A percentile compares a stretch with the other conserved stretches of the same genome.
phyloP scores from a whole-genome alignment of 2,888 invertebrate species.

The Protophormia terraenovae region DNA sequence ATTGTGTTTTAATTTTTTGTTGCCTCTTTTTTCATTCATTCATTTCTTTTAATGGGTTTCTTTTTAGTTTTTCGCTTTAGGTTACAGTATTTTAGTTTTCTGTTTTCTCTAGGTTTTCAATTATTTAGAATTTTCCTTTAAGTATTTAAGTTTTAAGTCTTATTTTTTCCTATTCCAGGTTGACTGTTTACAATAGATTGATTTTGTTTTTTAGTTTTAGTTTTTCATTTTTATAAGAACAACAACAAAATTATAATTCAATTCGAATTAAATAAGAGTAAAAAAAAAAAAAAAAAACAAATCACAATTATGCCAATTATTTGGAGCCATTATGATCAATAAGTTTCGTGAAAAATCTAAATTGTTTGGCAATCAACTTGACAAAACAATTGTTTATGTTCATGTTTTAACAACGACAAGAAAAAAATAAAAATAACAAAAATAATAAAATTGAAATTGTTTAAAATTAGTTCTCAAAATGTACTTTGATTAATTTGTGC shows the following conservation, averaged over 20 bases:
- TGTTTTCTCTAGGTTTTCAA: constrained; percentile 62
- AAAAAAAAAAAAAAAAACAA: constrained; percentile 53
- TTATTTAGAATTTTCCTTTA: background rate
- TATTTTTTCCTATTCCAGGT: constrained; percentile 69
- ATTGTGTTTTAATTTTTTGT: constrained; percentile 42
- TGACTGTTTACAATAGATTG: constrained; percentile 76
- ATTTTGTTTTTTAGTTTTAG: constrained; percentile 60
- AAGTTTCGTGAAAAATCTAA: constrained; percentile 82
- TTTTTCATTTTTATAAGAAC: constrained; percentile 65
- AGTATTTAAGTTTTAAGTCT: constrained; percentile 69
- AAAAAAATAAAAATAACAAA: background rate
- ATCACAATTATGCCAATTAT: constrained; percentile 79
- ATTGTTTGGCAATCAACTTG: constrained; percentile 81
- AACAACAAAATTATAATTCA: constrained; percentile 69
- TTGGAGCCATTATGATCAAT: constrained; percentile 82
- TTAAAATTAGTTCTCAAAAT: background rate
- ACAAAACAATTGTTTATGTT: constrained; percentile 80
- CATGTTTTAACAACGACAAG: constrained; percentile 38
- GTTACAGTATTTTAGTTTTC: constrained; percentile 32
- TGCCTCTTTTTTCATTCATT: constrained; percentile 57
- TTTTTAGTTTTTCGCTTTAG: background rate
- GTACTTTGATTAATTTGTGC: constrained; percentile 13
- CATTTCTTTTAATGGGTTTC: constrained; percentile 13
- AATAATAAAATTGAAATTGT: constrained; percentile 16
- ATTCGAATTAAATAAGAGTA: constrained; percentile 63